These are phyloP conservation scores for Eristalis intricaria DNA, from an alignment of 2,888 invertebrate genomes.

Conservation along the genomic window DNA sequence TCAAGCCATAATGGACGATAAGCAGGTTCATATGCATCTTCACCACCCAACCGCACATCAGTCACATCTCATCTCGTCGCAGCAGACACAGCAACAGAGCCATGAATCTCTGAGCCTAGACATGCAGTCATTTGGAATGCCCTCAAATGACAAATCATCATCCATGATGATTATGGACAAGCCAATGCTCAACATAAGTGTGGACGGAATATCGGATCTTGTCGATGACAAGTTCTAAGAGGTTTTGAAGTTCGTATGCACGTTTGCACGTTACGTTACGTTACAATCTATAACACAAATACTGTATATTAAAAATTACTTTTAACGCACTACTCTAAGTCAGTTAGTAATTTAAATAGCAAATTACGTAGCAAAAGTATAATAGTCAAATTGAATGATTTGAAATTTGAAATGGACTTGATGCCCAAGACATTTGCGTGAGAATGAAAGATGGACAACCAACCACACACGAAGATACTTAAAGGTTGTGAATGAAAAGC, in stretches of 20 bases:
- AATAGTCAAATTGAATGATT: conserved; percentile 19
- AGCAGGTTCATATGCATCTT: conserved; percentile 71
- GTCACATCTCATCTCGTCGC: conserved; percentile 26
- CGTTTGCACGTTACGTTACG: neutral
- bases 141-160: conserved; percentile 76
- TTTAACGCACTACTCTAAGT: conserved; percentile 65
- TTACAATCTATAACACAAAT: conserved; percentile 70
- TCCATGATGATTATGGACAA: conserved; percentile 80
- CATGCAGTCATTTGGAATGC: conserved; percentile 74
- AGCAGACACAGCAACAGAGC: conserved; percentile 60
- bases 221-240: conserved; percentile 77
- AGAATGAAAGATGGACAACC: conserved; percentile 22
- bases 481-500: conserved; percentile 67
- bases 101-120: conserved; percentile 70
- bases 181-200: conserved; percentile 78
- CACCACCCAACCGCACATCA: conserved; percentile 52
- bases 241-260: conserved; percentile 34
- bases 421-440: neutral
- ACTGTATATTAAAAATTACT: conserved; percentile 58
- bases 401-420: neutral
- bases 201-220: conserved; percentile 79
- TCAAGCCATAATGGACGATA: conserved; percentile 78
- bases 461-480: conserved; percentile 47
- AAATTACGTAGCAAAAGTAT: conserved; percentile 49
- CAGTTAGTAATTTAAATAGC: conserved; percentile 49